Evolutionary conservation across 2,797 vertebrate genomes (phyloP).

Genomic region (Acanthopagrus latus): DNA sequence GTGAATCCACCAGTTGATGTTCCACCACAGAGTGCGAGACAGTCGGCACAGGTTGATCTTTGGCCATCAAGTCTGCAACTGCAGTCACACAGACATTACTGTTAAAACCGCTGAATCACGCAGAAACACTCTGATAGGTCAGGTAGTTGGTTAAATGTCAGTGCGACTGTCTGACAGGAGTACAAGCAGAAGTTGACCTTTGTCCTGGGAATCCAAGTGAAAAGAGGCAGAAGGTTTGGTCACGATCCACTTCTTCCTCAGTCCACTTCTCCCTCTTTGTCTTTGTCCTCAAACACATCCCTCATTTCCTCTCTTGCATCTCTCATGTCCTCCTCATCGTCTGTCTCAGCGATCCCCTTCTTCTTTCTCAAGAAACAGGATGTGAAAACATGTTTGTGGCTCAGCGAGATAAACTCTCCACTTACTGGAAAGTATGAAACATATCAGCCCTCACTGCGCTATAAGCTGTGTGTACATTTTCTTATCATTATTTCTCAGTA

Average conservation of each 20-base stretch:
- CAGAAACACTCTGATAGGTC: not conserved
- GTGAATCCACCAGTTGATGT: not conserved
- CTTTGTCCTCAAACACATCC: conserved; percentile 1
- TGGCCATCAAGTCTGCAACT: conserved; percentile 4
- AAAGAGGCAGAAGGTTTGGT: conserved; percentile 9
- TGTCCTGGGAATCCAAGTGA: conserved; percentile 14
- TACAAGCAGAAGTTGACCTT: conserved; percentile 35
- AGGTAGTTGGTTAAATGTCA: conserved; percentile 6
- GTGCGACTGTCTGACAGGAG: not conserved
- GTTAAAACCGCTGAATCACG: conserved; percentile 10
- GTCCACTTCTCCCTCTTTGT: conserved; percentile 9
- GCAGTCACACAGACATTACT: not conserved
- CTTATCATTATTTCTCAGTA: not conserved
- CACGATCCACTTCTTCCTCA: conserved; percentile 14
- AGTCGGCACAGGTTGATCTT: conserved; percentile 4
- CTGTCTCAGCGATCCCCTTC: not conserved
- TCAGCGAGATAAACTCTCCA: conserved; percentile 9
- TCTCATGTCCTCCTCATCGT: conserved; percentile 20
- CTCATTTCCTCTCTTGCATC: conserved; percentile 44
- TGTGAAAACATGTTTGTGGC: conserved; percentile 45
- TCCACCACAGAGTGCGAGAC: not conserved
- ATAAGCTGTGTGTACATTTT: conserved; percentile 3
- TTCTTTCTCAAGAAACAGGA: conserved; percentile 29
- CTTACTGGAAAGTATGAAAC: conserved; percentile 19
- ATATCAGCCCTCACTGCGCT: not conserved